These are phyloP conservation scores for Drosophila mimica DNA, from an alignment of 2,888 invertebrate species.

Conservation along the genomic window DNA sequence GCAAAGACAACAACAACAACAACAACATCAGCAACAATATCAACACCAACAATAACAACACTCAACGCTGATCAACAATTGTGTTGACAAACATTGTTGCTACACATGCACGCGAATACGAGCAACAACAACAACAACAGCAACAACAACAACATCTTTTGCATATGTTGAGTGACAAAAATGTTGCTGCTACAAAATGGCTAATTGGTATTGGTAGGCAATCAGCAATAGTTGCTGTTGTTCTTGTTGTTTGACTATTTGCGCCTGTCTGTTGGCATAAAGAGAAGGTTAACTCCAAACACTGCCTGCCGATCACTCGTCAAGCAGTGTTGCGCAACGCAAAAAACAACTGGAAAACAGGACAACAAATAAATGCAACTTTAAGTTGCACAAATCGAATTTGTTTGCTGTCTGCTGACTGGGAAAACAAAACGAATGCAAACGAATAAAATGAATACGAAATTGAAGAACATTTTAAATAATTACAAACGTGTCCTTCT, in stretches of 20 bases:
- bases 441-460: neutral
- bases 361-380: constrained; percentile 5
- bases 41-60: constrained; percentile 15
- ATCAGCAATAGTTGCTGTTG: constrained; percentile 61
- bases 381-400: neutral
- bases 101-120: constrained; percentile 69
- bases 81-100: constrained; percentile 79
- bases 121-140: constrained; percentile 26
- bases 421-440: neutral
- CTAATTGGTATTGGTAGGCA: constrained; percentile 76
- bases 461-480: neutral
- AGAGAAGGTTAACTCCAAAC: constrained; percentile 49
- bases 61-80: constrained; percentile 59
- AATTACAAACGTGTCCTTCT: neutral
- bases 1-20: neutral
- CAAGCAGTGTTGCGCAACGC: constrained; percentile 39
- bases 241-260: constrained; percentile 39
- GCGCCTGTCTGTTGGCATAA: constrained; percentile 41
- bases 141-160: constrained; percentile 38
- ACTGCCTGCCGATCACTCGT: constrained; percentile 37
- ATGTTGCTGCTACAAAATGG: constrained; percentile 79
- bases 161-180: constrained; percentile 71
- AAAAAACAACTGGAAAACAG: constrained; percentile 2
- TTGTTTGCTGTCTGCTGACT: neutral
- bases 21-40: constrained; percentile 6